A percentile compares a stretch with the other conserved stretches of the same genome.
Conservation (phyloP, 2,113 vertebrate genomes). For the Myodes glareolus region DNA sequence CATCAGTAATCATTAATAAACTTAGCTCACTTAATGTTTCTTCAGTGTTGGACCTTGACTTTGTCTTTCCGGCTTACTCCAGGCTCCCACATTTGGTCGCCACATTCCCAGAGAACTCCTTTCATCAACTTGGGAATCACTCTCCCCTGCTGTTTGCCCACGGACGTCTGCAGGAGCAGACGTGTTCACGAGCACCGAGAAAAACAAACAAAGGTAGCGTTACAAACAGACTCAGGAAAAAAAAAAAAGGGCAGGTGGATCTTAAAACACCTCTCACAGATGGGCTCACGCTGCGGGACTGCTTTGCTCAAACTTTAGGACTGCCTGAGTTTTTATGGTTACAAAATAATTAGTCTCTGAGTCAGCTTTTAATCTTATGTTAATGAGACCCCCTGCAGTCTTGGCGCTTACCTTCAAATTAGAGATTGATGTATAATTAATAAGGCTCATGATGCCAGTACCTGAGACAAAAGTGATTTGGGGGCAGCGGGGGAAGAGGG, state of each 20-base stretch:
- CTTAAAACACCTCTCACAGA: conserved; percentile 60
- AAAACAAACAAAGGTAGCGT: neutral
- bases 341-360: conserved; percentile 83
- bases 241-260: neutral
- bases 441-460: conserved; percentile 77
- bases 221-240: conserved; percentile 2
- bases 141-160: neutral
- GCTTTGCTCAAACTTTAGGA: conserved; percentile 61
- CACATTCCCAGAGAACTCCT: conserved; percentile 18
- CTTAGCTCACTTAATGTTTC: conserved; percentile 38
- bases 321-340: conserved; percentile 59
- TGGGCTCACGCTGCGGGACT: conserved; percentile 29
- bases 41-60: conserved; percentile 48
- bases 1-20: conserved; percentile 58
- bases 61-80: neutral
- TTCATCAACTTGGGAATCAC: conserved; percentile 41
- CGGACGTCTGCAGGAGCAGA: neutral
- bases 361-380: conserved; percentile 81
- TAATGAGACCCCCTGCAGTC: conserved; percentile 83
- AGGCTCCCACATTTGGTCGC: conserved; percentile 29
- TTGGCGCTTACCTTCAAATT: conserved; percentile 82
- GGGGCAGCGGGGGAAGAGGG: neutral
- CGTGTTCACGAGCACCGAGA: neutral
- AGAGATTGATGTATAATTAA: conserved; percentile 86
- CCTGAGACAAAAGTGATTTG: conserved; percentile 71